Base-by-base conservation (phyloP, 2,797 vertebrate genomes). In the Nannoperca obscura region DNA sequence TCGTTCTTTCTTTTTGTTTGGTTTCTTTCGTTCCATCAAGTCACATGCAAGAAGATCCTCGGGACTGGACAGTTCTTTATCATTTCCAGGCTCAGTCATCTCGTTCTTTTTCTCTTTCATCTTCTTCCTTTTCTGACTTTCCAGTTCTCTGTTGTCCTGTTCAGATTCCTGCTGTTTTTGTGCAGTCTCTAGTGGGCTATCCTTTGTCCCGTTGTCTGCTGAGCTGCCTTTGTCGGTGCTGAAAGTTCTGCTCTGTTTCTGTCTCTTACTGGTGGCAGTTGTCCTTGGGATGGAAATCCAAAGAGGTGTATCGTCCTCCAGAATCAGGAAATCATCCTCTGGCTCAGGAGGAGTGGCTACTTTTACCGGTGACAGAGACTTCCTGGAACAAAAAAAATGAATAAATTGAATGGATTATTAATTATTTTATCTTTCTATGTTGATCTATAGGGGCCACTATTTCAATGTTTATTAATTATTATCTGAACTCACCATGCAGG, bases 311-410 rank as follows among this genome's bases (percentile, higher is more conserved):
- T 93, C 91, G 2, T 95, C 94, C 10, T 96, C 95, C 75, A 96
- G 40, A 71, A 96, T 95, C 46, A 93, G 58, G 76, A 96, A 96
- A 34, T 95, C 91, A 10, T 96, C 95, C 24, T 94, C 94, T 20
- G 78, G 86, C 47, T 93, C 91, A n/a, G 71, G 59, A 20, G 69
- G 88, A 54, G 72, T 22, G 50, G 86, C 52, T 17, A 20, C 79
- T 71, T 88, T 89, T 5, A 84, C 64, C 0, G 68, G 86, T 11
- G 82, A 57, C 27, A 24, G 19, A 8, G 44, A 53, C 46, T 89
- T 91, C 81, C 82, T 90, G 14, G 58, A 77, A 82, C 82, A 87
- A 55, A 59, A 59, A 72, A 74, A 69, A 58, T 62, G n/a, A 24
- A 71, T 30, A 38, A 2, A 64, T 55, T 12, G 0, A 70, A 50